A percentile compares a stretch with the other conserved stretches of the same genome.
Evolutionary conservation across 2,113 vertebrate genomes (phyloP).

Genomic region (Salvelinus namaycush): DNA sequence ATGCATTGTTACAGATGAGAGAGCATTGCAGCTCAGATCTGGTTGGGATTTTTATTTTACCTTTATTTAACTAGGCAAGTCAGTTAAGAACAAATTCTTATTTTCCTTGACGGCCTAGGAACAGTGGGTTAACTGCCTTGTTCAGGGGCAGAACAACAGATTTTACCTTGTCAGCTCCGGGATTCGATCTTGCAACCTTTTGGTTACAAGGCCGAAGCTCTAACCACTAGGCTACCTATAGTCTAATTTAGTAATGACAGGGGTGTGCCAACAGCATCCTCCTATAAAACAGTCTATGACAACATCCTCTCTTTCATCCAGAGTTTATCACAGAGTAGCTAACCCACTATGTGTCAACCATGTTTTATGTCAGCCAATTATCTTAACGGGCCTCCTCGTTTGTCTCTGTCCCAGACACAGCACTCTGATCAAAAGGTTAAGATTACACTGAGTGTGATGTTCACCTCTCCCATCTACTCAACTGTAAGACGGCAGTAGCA

Average conservation of each 20-base stretch:
- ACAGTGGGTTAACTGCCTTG: too few species aligned
- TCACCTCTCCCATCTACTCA: neutral
- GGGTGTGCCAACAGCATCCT: neutral
- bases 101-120: too few species aligned
- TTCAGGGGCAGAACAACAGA: too few species aligned
- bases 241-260: neutral
- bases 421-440: slow-evolving; percentile 6
- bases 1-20: neutral
- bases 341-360: slow-evolving; percentile 9
- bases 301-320: slow-evolving; percentile 14
- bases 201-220: too few species aligned
- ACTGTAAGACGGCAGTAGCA: neutral
- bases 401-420: neutral
- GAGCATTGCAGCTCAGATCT: neutral
- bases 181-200: too few species aligned
- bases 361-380: slow-evolving; percentile 25
- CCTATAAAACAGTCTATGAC: slow-evolving; percentile 7
- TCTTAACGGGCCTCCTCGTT: slow-evolving; percentile 31
- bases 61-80: too few species aligned
- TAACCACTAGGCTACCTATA: too few species aligned
- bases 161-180: too few species aligned
- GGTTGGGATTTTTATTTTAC: neutral
- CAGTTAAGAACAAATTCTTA: too few species aligned
- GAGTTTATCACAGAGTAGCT: slow-evolving; percentile 13
- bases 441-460: neutral